A percentile compares a stretch with the other conserved stretches of the same genome.
Conservation (phyloP, 2,113 vertebrate species). For the Periophthalmodon schlosseri region DNA sequence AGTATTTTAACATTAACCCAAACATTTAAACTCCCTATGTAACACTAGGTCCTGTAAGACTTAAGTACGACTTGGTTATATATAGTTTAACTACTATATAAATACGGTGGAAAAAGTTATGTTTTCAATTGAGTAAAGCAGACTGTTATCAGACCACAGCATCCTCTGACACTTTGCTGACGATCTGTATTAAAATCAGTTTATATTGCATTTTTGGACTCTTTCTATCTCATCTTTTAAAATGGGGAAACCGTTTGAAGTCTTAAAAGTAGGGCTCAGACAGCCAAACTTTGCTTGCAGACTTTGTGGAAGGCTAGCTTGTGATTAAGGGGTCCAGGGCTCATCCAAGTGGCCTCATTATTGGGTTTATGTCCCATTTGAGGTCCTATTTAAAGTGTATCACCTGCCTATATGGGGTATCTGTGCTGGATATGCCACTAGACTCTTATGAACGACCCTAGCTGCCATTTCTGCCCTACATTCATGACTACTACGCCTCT, state of each 20-base stretch:
- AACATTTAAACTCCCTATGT: too few relatives aligned
- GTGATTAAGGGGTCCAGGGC: background rate
- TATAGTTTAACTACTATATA: too few relatives aligned
- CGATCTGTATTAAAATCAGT: background rate
- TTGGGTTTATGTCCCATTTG: conserved; percentile 22
- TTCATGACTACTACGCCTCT: background rate
- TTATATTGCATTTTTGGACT: background rate
- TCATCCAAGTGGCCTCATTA: background rate
- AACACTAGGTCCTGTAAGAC: too few relatives aligned
- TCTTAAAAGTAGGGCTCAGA: background rate
- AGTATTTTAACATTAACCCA: too few relatives aligned
- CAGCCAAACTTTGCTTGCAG: background rate
- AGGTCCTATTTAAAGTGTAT: conserved; percentile 1
- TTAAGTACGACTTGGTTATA: too few relatives aligned
- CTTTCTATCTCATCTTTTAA: background rate
- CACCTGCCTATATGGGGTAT: conserved; percentile 17
- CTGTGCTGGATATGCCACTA: background rate
- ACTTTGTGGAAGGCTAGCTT: conserved; percentile 4
- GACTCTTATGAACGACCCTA: background rate
- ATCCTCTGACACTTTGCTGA: background rate
- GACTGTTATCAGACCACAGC: too few relatives aligned
- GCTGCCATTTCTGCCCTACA: background rate
- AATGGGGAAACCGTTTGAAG: background rate
- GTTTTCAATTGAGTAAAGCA: too few relatives aligned
- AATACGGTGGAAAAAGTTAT: too few relatives aligned